phyloP scores from a whole-genome alignment of 53 echinoderm and acorn worm species.

The Crossaster papposus region DNA sequence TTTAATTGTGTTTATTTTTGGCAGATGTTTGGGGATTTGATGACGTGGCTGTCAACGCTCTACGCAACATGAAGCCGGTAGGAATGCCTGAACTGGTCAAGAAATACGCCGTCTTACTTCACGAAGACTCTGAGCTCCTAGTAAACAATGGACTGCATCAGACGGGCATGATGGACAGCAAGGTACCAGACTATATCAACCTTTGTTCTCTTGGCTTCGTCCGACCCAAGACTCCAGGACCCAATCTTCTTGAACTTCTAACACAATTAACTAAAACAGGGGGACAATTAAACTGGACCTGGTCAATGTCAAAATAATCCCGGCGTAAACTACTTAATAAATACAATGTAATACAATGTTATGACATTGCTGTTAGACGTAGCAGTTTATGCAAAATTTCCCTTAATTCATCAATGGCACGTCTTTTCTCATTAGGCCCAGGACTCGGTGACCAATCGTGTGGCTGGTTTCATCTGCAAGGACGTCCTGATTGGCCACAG shows the following conservation, averaged over 20 bases:
- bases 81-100: constrained; percentile 86
- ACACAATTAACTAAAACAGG: too few species aligned
- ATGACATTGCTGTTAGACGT: too few species aligned
- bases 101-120: constrained; percentile 88
- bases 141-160: constrained; percentile 42
- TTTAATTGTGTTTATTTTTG: too few species aligned
- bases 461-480: constrained; percentile 97
- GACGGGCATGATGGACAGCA: constrained; percentile 69
- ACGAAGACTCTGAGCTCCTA: constrained; percentile 65
- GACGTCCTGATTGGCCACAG: constrained; percentile 90
- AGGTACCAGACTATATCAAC: constrained; percentile 40
- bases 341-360: too few species aligned
- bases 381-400: too few species aligned
- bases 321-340: too few species aligned
- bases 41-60: constrained; percentile 93
- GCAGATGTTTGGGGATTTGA: constrained; percentile 97
- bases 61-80: constrained; percentile 93
- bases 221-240: background rate
- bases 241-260: background rate
- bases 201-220: too few species aligned
- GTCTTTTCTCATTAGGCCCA: constrained; percentile 57
- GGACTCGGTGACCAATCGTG: constrained; percentile 98
- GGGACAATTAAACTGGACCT: too few species aligned
- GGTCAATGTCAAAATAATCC: too few species aligned
- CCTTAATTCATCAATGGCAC: background rate